Evolutionary conservation across 2,113 vertebrate genomes (phyloP).

Genomic region (Centropristis striata): DNA sequence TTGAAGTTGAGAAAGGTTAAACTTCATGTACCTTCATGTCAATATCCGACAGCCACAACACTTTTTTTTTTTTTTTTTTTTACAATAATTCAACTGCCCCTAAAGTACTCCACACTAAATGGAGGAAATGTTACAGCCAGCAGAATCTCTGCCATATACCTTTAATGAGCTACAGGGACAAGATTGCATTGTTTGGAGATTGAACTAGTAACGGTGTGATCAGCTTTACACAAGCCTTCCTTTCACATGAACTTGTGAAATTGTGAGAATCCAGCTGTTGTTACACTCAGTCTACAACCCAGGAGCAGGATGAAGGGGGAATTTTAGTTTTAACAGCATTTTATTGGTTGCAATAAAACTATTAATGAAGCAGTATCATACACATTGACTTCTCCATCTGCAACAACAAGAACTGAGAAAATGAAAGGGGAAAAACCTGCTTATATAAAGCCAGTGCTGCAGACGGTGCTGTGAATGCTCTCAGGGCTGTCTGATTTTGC

Average conservation of each 20-base stretch:
- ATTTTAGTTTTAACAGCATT: background rate
- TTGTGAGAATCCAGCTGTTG: background rate
- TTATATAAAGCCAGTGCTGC: background rate
- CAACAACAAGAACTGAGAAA: background rate
- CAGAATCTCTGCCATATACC: background rate
- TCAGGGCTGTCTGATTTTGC: background rate
- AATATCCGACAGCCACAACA: background rate
- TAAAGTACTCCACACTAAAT: background rate
- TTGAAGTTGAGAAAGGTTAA: background rate
- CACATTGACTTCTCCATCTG: background rate
- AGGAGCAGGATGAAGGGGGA: background rate
- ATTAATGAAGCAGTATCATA: background rate
- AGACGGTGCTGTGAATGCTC: slow-evolving; percentile 16
- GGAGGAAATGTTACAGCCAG: background rate
- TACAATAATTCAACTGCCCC: background rate
- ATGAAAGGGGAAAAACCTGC: background rate
- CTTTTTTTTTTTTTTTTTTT: no score
- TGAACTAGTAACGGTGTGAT: background rate
- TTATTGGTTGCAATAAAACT: background rate
- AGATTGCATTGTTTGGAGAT: background rate
- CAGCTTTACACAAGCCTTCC: background rate
- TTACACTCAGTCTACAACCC: background rate
- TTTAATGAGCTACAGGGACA: background rate
- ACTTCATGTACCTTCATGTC: background rate
- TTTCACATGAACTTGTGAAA: background rate